phyloP scores from a whole-genome alignment of 2,113 vertebrate species.

The Amblyornis subalaris region DNA sequence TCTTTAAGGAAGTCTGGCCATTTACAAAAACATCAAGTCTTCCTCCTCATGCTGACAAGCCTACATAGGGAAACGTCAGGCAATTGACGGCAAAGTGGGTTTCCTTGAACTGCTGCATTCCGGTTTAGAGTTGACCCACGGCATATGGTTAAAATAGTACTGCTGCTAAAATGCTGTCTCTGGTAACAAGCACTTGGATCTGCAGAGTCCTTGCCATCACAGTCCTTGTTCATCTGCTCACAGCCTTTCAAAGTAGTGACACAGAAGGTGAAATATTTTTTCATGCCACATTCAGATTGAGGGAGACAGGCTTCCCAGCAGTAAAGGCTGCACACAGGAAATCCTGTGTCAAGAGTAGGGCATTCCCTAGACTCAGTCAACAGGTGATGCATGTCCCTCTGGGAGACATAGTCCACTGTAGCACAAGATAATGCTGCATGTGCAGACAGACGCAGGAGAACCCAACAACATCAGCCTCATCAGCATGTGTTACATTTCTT shows the following conservation, averaged over 20 bases:
- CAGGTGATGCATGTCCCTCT: background rate
- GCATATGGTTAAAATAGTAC: background rate
- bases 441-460: background rate
- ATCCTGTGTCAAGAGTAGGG: background rate
- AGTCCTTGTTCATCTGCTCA: background rate
- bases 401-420: accelerated
- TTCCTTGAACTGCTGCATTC: background rate
- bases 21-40: background rate
- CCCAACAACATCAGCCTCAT: background rate
- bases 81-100: background rate
- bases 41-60: background rate
- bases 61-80: background rate
- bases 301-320: background rate
- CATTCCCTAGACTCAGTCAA: background rate
- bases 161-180: background rate
- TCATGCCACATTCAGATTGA: background rate
- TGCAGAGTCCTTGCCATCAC: background rate
- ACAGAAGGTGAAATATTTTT: background rate
- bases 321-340: background rate
- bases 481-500: background rate
- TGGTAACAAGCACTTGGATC: background rate
- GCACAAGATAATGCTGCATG: background rate
- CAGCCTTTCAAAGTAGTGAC: background rate
- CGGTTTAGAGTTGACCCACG: background rate
- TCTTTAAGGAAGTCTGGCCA: background rate